Conservation (phyloP, 2,113 vertebrate species). For the Mobula birostris region DNA sequence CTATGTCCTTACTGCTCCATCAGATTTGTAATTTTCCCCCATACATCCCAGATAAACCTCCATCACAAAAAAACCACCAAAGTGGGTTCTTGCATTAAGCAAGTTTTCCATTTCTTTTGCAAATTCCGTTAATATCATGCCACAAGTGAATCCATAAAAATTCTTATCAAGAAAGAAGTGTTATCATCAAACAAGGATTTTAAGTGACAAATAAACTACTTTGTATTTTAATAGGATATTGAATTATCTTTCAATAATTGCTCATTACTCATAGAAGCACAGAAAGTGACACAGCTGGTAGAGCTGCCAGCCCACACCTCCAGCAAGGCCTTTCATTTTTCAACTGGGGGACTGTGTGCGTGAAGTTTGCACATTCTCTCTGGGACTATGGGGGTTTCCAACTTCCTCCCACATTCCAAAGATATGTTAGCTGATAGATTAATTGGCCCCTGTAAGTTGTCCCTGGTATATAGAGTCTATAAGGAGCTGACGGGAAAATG, state of each 20-base stretch:
- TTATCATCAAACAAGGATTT: background rate
- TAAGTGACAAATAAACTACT: background rate
- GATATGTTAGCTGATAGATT: no score
- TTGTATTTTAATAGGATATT: background rate
- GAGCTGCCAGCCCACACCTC: no score
- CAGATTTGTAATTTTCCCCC: background rate
- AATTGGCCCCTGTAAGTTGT: no score
- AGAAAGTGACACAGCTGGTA: no score
- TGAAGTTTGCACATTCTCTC: no score
- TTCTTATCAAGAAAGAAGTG: background rate
- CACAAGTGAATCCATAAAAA: background rate
- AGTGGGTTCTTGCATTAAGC: background rate
- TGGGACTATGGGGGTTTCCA: no score
- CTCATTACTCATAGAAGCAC: background rate
- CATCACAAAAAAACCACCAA: background rate
- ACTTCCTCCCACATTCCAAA: no score
- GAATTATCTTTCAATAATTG: background rate
- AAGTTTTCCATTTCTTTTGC: background rate
- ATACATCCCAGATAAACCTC: background rate
- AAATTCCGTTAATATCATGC: background rate
- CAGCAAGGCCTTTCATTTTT: no score
- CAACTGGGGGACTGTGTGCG: no score
- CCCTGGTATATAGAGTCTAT: no score
- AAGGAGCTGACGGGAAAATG: no score
- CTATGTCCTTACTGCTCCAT: background rate